Base-by-base conservation (phyloP, 2,113 vertebrate genomes). In the Columba janthina region DNA sequence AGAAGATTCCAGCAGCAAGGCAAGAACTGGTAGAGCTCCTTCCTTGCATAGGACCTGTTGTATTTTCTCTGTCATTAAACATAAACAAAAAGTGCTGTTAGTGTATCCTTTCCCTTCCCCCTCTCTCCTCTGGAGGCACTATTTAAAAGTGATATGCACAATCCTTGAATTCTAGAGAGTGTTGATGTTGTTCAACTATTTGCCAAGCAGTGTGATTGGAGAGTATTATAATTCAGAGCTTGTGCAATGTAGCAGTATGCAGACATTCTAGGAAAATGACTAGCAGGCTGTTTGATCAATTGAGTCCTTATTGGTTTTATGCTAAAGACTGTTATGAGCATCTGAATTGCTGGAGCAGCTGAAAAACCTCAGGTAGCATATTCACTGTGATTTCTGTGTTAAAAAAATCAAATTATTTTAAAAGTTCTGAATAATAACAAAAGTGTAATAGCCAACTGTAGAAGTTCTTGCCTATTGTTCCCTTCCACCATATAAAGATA, bases 11-110 rank as follows among this genome's bases (percentile, higher is more conserved):
- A 98, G 95, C 42, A 98, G 96, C 61, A 97, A 93, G 20, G 95
- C 93, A 90, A 98, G 87, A 53, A 99, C 92, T 48, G 98, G 98
- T 50, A 98, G 79, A 26, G 96, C 98, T 91, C 98, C 98, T 74
- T 98, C 98, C 32, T 93, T 94, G 94, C 98, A 98, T 2, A 98
- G 93, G 11, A 98, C 96, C 50, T 95, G 91, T 36, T 94, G 97
- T 15, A 98, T 98, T 89, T 96, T 93, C 57, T 98, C 98, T 99
- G 91, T 21, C 88, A 92, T 82, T 71, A 10, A 32, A 84, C 74
- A 88, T 54, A 38, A 40, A 31, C n/a, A 24, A 32, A 38, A 17
- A 28, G 31, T 28, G 24, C 40, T 78, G 58, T 92, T 61, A 83
- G 28, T 17, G 6, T 54, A 13, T 48, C 32, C 29, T 86, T 51